Conservation (phyloP, 2,113 vertebrate species). For the Oryzias celebensis region DNA sequence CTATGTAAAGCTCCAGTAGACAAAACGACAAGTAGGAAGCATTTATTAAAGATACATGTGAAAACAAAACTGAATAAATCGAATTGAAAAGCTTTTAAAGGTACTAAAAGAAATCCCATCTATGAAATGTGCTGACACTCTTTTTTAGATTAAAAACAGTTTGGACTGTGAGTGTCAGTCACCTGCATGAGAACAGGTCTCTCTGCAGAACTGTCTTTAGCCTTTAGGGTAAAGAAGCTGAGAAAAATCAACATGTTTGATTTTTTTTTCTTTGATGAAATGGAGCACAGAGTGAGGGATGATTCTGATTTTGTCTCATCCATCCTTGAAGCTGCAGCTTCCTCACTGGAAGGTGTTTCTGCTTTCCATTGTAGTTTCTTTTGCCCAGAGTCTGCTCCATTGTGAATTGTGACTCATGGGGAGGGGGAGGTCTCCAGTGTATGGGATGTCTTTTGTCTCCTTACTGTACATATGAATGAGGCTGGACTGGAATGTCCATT, state of each 20-base stretch:
- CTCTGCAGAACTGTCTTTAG: no score
- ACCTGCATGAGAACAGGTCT: neutral
- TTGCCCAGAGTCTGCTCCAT: conserved; percentile 17
- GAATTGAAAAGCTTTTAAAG: no score
- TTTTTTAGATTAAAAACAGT: neutral
- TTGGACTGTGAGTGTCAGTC: neutral
- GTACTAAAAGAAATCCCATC: no score
- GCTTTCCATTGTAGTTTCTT: conserved; percentile 1
- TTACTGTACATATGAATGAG: conserved; percentile 86
- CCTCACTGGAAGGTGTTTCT: neutral
- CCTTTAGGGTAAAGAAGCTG: neutral
- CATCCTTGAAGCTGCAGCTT: neutral
- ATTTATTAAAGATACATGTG: no score
- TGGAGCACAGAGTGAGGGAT: no score
- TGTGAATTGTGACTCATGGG: neutral
- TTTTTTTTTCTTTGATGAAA: no score
- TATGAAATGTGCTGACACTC: neutral
- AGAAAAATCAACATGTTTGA: no score
- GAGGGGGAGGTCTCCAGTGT: conserved; percentile 37
- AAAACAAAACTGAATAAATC: no score
- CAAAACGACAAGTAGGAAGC: no score
- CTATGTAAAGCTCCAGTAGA: no score
- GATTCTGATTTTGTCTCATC: no score
- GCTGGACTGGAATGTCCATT: conserved; percentile 69
- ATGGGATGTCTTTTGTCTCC: conserved; percentile 61